Evolutionary conservation across 2,888 invertebrate genomes (phyloP), one percentile per base, ranked within the genome.

Genomic region (Crocallis elinguaria): DNA sequence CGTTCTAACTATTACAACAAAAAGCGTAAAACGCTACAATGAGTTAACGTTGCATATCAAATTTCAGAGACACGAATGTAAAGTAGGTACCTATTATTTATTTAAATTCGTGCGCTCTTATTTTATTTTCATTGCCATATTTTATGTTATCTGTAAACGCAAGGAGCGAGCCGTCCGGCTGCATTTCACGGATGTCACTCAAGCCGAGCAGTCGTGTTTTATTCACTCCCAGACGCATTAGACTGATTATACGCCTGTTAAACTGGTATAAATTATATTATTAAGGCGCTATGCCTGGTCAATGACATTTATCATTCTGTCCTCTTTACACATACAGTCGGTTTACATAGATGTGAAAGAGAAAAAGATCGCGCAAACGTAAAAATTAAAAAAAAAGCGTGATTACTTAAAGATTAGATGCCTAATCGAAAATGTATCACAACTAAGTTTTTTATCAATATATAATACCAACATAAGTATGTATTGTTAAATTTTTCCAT

Each of bases 171-270:
- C 58, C 60, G 71, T 60, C 66, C 33, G 61, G 38, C 35, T 54
- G 36, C 64, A 69, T 75, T 75, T 69, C 70, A 75, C 74, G 76
- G 62, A 48, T 66, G 71, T 64, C 75, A 68, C 52, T 70, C 69
- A 41, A 36, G 14, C n/a, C 39, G 42, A 49, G 55, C 57, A 42
- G 48, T 41, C 49, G 43, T 46, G 56, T 57, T 56, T 60, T 61
- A 67, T 62, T 62, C 58, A 60, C 51, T 61, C 55, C 58, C 57
- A 55, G 58, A 60, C 60, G 59, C 63, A 63, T 64, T 62, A 42
- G 49, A 33, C 46, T 52, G 62, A 69, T 73, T 71, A 60, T 36
- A 52, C 36, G 46, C 36, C 19, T 39, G 44, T 38, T 50, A 44
- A 44, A 45, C 19, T 51, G 33, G 32, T 44, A 39, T 19, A 13